Evolutionary conservation across 35 echinoderm and acorn worm species (phyloP), one percentile per base, ranked within the genome.

Genomic region (Ptychodera flava): DNA sequence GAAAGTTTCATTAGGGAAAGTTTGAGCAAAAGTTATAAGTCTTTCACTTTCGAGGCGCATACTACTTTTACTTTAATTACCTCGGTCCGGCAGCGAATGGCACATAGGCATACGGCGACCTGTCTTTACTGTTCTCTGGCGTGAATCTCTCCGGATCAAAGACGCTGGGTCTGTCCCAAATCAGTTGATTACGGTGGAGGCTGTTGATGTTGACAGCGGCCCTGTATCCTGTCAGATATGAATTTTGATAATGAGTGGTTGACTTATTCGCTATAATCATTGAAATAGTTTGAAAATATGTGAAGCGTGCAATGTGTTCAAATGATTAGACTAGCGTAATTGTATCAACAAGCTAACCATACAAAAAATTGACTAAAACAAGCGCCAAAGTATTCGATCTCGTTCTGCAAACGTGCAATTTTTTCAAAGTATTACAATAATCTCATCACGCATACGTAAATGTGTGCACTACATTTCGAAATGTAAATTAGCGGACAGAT

Each of bases 61-160:
- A 12, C 6, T 64, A 64, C 45, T 6, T 64, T 64, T 64, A 6
- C 6, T 64, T 64, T 12, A 6, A 12, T 81, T 30, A 88, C 87
- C 87, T 88, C 12, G 87, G 87, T 76, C 87, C 87, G 28, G 87
- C 87, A 33, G 87, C 82, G 79, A 89, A 89, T 0, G 87, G 87
- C 30, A 89, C 31, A 45, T 82, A 89, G 35, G 87, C 87, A 82
- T 89, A 80, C 29, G 87, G 79, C 28, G 87, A 80, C 12, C 79
- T 80, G 14, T 53, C 35, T 29, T 36, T 31, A 27, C 33, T 31
- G 33, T 89, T 89, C 75, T 83, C 87, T 29, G 80, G 27, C 22
- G 36, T 32, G 64, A 89, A 83, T 30, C 87, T 79, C 29, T 89
- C 87, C 16, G 87, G 87, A 32, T 81, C 33, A 29, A 89, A 89